Percentiles rank a stretch among this genome's conserved stretches.
Evolutionary conservation across 2,888 invertebrate genomes (phyloP).

Genomic region (Acleris laterana): DNA sequence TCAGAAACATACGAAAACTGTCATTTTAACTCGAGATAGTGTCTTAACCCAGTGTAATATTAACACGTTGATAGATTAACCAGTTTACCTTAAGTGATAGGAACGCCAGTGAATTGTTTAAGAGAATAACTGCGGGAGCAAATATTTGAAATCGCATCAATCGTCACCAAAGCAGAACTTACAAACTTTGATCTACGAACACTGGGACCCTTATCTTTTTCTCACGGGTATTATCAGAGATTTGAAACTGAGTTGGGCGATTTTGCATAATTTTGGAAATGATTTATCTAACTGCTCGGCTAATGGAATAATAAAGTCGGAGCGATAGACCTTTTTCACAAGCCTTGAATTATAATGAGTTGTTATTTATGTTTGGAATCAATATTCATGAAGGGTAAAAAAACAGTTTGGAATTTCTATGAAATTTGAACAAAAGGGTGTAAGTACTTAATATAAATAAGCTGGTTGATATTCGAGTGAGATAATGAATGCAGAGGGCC

Average conservation of each 20-base stretch:
- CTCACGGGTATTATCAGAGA: slow-evolving; percentile 68
- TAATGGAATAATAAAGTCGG: slow-evolving; percentile 61
- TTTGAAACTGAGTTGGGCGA: slow-evolving; percentile 66
- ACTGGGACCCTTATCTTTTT: slow-evolving; percentile 58
- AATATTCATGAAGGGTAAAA: slow-evolving; percentile 28
- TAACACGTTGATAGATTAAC: no score
- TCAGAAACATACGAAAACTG: no score
- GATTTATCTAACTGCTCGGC: slow-evolving; percentile 55
- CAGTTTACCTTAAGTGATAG: no score
- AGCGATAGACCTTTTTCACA: slow-evolving; percentile 43
- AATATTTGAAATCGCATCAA: background rate
- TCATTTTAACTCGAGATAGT: no score
- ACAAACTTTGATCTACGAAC: slow-evolving; percentile 20
- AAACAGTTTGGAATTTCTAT: background rate
- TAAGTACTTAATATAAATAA: background rate
- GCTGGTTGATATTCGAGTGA: background rate
- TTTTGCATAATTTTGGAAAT: slow-evolving; percentile 66
- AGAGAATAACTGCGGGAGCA: no score
- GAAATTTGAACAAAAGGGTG: background rate
- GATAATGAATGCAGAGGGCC: background rate
- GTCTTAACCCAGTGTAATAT: no score
- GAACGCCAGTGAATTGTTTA: no score
- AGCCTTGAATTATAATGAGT: slow-evolving; percentile 33
- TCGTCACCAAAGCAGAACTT: slow-evolving; percentile 6
- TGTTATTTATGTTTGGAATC: slow-evolving; percentile 35